Base-by-base conservation (phyloP, 2,888 invertebrate genomes). In the Tolmerus cingulatus region DNA sequence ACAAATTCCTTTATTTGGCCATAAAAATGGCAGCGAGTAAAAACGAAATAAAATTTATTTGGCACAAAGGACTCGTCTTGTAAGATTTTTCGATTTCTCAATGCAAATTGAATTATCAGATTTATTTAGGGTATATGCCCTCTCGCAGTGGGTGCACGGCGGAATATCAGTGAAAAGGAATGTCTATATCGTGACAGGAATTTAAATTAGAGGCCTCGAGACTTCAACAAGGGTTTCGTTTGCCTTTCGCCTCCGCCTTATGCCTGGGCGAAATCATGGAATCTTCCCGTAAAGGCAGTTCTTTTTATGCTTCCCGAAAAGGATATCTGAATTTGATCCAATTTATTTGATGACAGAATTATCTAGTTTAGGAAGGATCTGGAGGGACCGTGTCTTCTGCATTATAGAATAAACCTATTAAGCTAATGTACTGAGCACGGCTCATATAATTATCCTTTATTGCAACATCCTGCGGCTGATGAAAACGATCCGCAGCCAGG, bases 91-190 rank as follows among this genome's bases (percentile, higher is more conserved):
- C 86, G 78, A 87, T 86, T 86, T 76, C 76, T 86, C 79, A 66
- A 87, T 87, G 88, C 87, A 88, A 88, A 88, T 88, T 88, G 88
- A 88, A 88, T 88, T 88, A 88, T 88, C 87, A 87, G 88, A 88
- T 88, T 88, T 88, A 87, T 88, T 88, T 87, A 81, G 86, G 77
- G 87, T 66, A 77, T 84, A 79, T 57, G 66, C 46, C 57, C 37
- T 23, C 55, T 40, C 74, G 57, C 84, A 27, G 51, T 57, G 46
- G 74, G 85, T 16, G 19, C 74, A 85, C 27, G 74, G 74, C 46
- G 30, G 51, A 74, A 88, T 85, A 86, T 77, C 78, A 78, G 55
- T 66, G 81, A 82, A 86, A 82, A 81, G 86, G 87, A 87, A 88
- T 88, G 88, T 86, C 88, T 84, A 86, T 66, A 86, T 85, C 87